Evolutionary conservation across 1,140 invertebrate genomes (phyloP), one percentile per base, ranked within the genome.

Genomic region (Procambarus virginalis): DNA sequence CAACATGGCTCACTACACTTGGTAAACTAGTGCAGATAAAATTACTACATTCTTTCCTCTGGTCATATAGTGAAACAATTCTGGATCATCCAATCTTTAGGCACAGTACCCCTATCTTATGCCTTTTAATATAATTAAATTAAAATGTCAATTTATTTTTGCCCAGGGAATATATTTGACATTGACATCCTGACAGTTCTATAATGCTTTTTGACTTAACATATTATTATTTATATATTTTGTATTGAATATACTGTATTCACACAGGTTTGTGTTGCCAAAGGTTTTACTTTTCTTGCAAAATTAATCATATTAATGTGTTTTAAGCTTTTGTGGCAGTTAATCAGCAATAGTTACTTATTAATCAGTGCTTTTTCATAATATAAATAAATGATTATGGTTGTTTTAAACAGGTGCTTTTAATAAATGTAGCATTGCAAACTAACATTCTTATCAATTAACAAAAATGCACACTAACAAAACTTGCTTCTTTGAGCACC

Each of bases 401-500:
- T 82, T 82, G 49, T 82, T 68, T 68, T 48, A n/a, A 8, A 82
- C 58, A 82, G 46, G 46, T 68, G 80, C 80, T 82, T 82, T 68
- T 68, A 82, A 82, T 20, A 64, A 34, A 60, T 82, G 58, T 82
- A 82, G 80, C 55, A 68, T 3, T 46, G n/a, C 64, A 82, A 68
- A 82, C 80, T 82, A 82, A 82, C 58, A 82, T 34, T 60, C 51
- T 68, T 46, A 68, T 10, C 14, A 46, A 64, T 14, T 17, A 6
- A 22, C 3, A 70, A 70, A 34, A 6, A n/a, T 68, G 58, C 80
- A 82, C 80, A 82, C 22, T 82, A 68, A 82, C 34, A 34, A 64
- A 60, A 22, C 20, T 84, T 75, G 83, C 64, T 85, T 76, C 70
- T 60, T 68, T 82, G 34, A 85, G 75, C 75, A 85, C 84, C 55